A percentile compares a stretch with the other conserved stretches of the same genome.
These are phyloP conservation scores for Thaumetopoea pityocampa DNA, from an alignment of 1,140 invertebrate species.

Conservation along the genomic window DNA sequence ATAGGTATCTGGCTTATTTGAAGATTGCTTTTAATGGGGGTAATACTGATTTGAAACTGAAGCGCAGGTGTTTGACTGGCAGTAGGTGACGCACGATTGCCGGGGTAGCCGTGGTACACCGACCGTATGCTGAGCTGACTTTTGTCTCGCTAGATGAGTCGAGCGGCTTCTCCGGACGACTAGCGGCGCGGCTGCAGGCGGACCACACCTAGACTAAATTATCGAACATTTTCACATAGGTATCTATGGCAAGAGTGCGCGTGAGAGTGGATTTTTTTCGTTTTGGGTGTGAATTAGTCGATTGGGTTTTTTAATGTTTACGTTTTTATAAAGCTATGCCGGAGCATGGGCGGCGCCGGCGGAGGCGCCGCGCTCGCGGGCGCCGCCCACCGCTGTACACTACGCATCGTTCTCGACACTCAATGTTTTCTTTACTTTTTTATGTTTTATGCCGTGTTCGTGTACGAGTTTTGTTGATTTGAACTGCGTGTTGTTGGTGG, in stretches of 20 bases:
- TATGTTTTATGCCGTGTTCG: slow-evolving; percentile 74
- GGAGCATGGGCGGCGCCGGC: slow-evolving; percentile 65
- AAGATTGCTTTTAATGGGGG: too few relatives aligned
- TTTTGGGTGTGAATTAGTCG: slow-evolving; percentile 75
- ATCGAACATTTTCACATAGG: slow-evolving; percentile 73
- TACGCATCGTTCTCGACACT: slow-evolving; percentile 71
- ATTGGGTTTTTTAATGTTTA: slow-evolving; percentile 75
- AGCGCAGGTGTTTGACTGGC: too few relatives aligned
- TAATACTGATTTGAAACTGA: too few relatives aligned
- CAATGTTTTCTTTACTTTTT: slow-evolving; percentile 66
- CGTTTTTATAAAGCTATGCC: slow-evolving; percentile 67
- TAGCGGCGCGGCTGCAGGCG: slow-evolving; percentile 59
- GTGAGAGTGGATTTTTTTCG: slow-evolving; percentile 75
- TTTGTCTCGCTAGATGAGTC: slow-evolving; percentile 74
- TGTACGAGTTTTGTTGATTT: slow-evolving; percentile 73
- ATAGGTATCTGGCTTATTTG: too few relatives aligned
- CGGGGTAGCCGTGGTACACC: slow-evolving; percentile 7
- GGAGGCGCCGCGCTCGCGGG: slow-evolving; percentile 34
- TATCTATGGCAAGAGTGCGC: slow-evolving; percentile 75
- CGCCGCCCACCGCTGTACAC: slow-evolving; percentile 59
- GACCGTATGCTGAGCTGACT: slow-evolving; percentile 60
- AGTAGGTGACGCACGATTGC: too few relatives aligned
- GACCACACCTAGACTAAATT: slow-evolving; percentile 69
- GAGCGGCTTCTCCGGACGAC: slow-evolving; percentile 59
- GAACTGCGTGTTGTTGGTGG: slow-evolving; percentile 74